These are phyloP conservation scores for Azemiops feae DNA, from an alignment of 2,113 vertebrate species.

Conservation along the genomic window DNA sequence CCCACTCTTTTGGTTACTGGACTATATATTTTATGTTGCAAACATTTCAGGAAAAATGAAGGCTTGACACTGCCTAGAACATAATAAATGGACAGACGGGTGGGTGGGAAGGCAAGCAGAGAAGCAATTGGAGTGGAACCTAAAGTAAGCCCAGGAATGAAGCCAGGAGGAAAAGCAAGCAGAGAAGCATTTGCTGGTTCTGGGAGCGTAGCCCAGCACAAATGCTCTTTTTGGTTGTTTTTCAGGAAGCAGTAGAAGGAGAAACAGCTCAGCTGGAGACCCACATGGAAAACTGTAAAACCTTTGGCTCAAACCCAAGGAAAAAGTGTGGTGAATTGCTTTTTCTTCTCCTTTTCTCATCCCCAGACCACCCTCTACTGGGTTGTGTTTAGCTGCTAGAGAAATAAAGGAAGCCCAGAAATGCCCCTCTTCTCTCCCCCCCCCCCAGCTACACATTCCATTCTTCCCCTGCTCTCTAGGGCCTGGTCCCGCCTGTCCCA, in stretches of 20 bases:
- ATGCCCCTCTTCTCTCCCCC: background rate
- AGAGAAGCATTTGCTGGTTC: background rate
- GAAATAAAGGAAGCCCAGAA: background rate
- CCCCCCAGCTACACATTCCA: constrained; percentile 41
- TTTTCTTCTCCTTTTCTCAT: background rate
- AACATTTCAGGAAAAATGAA: background rate
- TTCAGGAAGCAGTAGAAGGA: background rate
- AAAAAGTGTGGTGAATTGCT: background rate
- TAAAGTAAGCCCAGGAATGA: background rate
- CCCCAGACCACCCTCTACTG: rapidly evolving
- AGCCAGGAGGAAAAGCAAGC: background rate
- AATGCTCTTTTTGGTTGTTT: background rate
- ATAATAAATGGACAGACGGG: background rate
- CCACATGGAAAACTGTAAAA: background rate
- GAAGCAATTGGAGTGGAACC: background rate
- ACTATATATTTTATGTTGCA: background rate
- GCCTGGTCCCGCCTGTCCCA: constrained; percentile 33
- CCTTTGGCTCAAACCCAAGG: background rate
- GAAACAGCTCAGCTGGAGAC: background rate
- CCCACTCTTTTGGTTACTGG: background rate
- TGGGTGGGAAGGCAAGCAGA: background rate
- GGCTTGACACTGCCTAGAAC: background rate
- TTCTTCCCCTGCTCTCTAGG: constrained; percentile 33
- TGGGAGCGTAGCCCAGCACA: background rate
- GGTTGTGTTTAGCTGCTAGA: background rate